phyloP scores from a whole-genome alignment of 2,113 vertebrate genomes.

The Etheostoma spectabile region DNA sequence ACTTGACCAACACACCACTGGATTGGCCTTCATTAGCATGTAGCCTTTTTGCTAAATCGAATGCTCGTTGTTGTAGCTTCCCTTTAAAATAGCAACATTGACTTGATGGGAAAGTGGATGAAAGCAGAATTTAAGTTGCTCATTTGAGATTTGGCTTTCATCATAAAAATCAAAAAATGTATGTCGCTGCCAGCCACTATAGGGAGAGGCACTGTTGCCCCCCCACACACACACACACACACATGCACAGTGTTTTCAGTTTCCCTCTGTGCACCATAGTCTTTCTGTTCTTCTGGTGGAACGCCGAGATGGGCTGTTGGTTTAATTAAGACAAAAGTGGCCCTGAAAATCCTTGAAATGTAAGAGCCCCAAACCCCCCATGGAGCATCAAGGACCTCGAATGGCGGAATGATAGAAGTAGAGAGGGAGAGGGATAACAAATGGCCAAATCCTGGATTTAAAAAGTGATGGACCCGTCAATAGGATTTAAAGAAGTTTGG shows the following conservation, averaged over 20 bases:
- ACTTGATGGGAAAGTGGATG: neutral
- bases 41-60: neutral
- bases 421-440: slow-evolving; percentile 40
- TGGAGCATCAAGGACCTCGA: slow-evolving; percentile 49
- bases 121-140: neutral
- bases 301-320: slow-evolving; percentile 13
- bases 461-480: slow-evolving; percentile 54
- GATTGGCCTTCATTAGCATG: neutral
- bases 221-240: slow-evolving; percentile 20
- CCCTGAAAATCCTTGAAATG: slow-evolving; percentile 64
- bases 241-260: slow-evolving; percentile 29
- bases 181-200: neutral
- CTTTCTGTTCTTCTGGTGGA: slow-evolving; percentile 39
- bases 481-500: slow-evolving; percentile 6
- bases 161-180: neutral
- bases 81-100: neutral
- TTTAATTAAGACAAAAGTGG: slow-evolving; percentile 73
- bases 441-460: slow-evolving; percentile 65
- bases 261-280: slow-evolving; percentile 30
- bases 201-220: neutral
- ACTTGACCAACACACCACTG: neutral
- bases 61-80: neutral
- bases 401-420: slow-evolving; percentile 34
- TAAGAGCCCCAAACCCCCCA: slow-evolving; percentile 40
- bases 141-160: neutral